These are phyloP conservation scores for Spinus pinus DNA, from an alignment of 2,797 vertebrate genomes.

Conservation along the genomic window DNA sequence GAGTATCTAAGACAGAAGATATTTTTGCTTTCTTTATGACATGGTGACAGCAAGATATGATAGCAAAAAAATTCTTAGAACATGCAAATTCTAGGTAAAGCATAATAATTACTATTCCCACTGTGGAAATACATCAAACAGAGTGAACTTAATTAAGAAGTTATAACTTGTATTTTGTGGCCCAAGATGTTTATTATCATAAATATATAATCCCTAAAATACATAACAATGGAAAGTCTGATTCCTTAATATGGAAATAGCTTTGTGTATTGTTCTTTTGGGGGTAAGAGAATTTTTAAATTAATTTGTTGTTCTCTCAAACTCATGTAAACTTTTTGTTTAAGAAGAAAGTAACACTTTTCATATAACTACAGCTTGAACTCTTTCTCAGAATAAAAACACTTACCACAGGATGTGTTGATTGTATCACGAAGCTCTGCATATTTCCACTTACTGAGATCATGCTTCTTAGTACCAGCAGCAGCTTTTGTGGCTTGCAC, in stretches of 20 bases:
- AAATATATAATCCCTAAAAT: neutral
- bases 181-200: neutral
- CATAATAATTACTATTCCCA: neutral
- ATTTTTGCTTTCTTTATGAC: neutral
- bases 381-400: neutral
- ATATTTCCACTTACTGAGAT: constrained; percentile 99
- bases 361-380: neutral
- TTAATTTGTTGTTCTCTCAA: neutral
- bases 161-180: neutral
- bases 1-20: neutral
- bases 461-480: constrained; percentile 91
- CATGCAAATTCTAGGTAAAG: neutral
- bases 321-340: neutral
- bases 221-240: neutral
- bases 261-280: neutral
- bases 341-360: neutral
- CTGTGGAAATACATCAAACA: neutral
- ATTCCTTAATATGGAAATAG: neutral
- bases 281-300: neutral
- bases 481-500: constrained; percentile 95
- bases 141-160: neutral
- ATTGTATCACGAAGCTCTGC: constrained; percentile 97
- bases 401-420: constrained; percentile 98
- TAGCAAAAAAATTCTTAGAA: neutral
- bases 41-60: neutral